Base-by-base conservation (phyloP, 2,888 invertebrate species). In the Eupithecia vulgata region DNA sequence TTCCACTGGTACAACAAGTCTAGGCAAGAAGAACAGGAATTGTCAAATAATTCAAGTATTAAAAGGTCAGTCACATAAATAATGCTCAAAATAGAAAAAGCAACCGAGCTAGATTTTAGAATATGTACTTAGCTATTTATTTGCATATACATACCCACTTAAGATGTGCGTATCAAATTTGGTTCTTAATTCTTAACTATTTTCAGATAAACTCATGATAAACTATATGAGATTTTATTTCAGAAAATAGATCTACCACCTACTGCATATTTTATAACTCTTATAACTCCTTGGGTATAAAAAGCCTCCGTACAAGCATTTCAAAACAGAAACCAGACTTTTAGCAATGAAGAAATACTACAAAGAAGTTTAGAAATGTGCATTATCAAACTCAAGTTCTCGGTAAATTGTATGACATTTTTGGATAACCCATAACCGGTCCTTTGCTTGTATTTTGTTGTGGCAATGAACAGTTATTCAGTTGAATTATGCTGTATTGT, bases 381-480 rank as follows among this genome's bases (percentile, higher is more conserved):
- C 45, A 45, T 45, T n/a, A 52, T 59, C 61, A 61, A 17, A 61
- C 7, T 8, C 5, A 64, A 64, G n/a, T 64, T 64, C 37, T n/a
- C 12, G 8, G 62, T 35, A 64, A 64, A 64, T 52, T 52, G n/a
- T 52, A 52, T 52, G 21, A 35, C 37, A 37, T 35, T 65, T 13
- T 40, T 15, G 62, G 40, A 65, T 65, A 42, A 37, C 5, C 57
- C 65, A 42, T 25, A 65, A 65, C 65, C 65, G 40, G 65, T 21
- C 12, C 25, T n/a, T 37, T 61, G 34, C 30, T 34, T 37, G 37
- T 25, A 37, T 76, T 74, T 68, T 70, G 59, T 17, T 67, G 68
- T 71, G 78, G 71, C 78, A 77, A 77, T 77, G 77, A 77, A 76
- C 76, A 70, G 78, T 70, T 77, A 76, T 75, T 74, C 77, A 42